Base-by-base conservation (phyloP, 2,888 invertebrate genomes). In the Drosophila gaucha region DNA sequence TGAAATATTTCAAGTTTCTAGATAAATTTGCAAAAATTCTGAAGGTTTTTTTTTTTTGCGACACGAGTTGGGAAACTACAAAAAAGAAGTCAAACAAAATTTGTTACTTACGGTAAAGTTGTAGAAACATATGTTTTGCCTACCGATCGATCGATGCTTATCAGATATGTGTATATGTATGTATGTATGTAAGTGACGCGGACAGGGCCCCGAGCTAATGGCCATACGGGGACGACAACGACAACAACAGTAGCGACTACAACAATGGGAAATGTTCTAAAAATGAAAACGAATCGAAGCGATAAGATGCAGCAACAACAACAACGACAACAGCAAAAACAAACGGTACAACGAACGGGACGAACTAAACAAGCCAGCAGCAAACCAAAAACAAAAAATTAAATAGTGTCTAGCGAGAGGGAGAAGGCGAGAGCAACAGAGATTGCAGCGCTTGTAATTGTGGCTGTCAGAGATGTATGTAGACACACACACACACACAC, bases 61-160 rank as follows among this genome's bases (percentile, higher is more conserved):
- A 47, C 62, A 54, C 43, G 52, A 50, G 22, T 57, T 43, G 43
- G 8, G 30, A 55, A 66, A 56, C 33, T 38, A 30, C 14, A 47
- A 36, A 28, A 39, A 20, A 18, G 16, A 12, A n/a, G 26, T 10
- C 0, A 14, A 38, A n/a, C 33, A 47, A 26, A 30, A n/a, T 16
- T 30, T 57, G 57, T 67, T 14, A 39, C 28, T 55, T 52, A 16
- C 30, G 24, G 41, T 33, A 55, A 62, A 71, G 54, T 72, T 72
- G 72, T 76, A 44, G 71, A 38, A 80, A 82, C 80, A 82, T 82
- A 66, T 82, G 80, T 80, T 80, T 71, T 63, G 28, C 47, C 54
- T 67, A 46, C 12, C 64, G 46, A 30, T 14, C 20, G 85, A 46
- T 31, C 20, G 87, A 77, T 86, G 63, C 85, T 85, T 82, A 86